Base-by-base conservation (phyloP, 2,888 invertebrate species). In the Lasius platythorax region DNA sequence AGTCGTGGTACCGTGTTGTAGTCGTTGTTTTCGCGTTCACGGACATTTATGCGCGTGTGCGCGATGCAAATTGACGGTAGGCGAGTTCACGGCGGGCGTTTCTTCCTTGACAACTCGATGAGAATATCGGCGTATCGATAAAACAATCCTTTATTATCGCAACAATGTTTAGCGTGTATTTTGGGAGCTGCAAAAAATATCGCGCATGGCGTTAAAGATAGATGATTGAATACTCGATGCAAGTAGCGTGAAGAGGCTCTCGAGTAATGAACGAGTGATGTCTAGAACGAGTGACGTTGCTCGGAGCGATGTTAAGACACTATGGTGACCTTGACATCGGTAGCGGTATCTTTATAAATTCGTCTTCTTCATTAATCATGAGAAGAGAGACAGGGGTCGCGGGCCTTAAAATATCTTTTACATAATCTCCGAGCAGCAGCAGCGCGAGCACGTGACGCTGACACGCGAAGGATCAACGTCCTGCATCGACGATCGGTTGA, bases 331-430 rank as follows among this genome's bases (percentile, higher is more conserved):
- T 88, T 87, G 85, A 64, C 67, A 53, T 64, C 9, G 37, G 40
- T 83, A 84, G 68, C 78, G 74, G 67, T 74, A 76, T 72, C 85
- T 76, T 53, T 83, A 86, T 86, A 83, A 90, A 90, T 91, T 85
- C 86, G 82, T 82, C 84, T 82, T 82, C 70, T 85, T 88, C 91
- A 91, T 90, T 90, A 90, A 90, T 90, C 90, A 91, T 73, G 73
- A 40, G 33, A 68, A 76, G 85, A 82, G 75, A 82, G 86, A 85
- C 78, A 75, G 75, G 87, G 91, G 86, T 89, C 83, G 83, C 58
- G 79, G 79, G 28, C 66, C 83, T 78, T 75, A 84, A 84, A 87
- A 84, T 90, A 91, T 81, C 87, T 82, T 87, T 89, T 89, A 89
- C 81, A 85, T 89, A 89, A 90, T 83, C 83, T 83, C 79, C 72